Conservation (phyloP, 1,140 invertebrate genomes). For the Holcopasites calliopsidis region DNA sequence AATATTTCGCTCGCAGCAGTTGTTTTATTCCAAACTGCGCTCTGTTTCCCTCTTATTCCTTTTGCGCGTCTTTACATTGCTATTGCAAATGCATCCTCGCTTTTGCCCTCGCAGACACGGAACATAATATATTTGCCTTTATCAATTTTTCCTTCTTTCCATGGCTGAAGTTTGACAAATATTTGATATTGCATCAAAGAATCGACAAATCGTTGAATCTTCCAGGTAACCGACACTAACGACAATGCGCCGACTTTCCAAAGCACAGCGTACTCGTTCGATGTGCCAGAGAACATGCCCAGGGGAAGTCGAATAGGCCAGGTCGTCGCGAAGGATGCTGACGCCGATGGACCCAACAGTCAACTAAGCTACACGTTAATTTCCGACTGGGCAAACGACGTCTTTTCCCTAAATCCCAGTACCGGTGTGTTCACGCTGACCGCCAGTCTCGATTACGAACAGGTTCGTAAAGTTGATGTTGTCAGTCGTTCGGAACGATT, state of each 20-base stretch:
- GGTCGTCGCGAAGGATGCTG: slow-evolving; percentile 90
- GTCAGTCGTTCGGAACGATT: not conserved
- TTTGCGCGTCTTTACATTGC: no score
- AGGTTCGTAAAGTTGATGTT: slow-evolving; percentile 80
- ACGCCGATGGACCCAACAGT: slow-evolving; percentile 91
- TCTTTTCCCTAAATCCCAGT: slow-evolving; percentile 94
- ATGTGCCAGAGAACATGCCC: slow-evolving; percentile 91
- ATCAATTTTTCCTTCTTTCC: no score
- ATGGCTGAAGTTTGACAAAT: no score
- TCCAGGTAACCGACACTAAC: slow-evolving; percentile 94
- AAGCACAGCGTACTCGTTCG: slow-evolving; percentile 92
- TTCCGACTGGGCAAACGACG: slow-evolving; percentile 96
- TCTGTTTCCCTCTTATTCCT: no score
- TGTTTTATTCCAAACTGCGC: no score
- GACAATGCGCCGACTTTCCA: slow-evolving; percentile 95
- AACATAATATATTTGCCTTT: no score
- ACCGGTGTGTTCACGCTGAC: slow-evolving; percentile 94
- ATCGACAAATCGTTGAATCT: slow-evolving; percentile 34
- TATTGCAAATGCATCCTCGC: no score
- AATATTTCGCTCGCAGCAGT: no score
- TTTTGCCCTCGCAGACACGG: no score
- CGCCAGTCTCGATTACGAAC: slow-evolving; percentile 94
- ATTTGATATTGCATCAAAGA: not conserved
- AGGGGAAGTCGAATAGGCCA: slow-evolving; percentile 90
- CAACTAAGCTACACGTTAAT: slow-evolving; percentile 93